Base-by-base conservation (phyloP, 2,888 invertebrate genomes). In the Agrilus cyanescens region DNA sequence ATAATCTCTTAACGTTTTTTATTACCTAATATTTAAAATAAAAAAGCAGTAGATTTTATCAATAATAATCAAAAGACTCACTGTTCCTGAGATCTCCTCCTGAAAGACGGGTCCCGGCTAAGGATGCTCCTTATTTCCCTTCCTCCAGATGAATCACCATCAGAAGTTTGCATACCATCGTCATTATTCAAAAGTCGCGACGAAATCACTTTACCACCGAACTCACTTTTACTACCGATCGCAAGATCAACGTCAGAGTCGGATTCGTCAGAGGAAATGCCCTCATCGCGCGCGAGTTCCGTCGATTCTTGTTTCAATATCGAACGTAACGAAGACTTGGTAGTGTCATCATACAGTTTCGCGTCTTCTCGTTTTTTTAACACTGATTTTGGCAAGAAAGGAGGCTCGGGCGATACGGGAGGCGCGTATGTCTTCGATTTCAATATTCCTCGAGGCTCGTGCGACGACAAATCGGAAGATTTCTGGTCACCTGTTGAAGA, bases 91-190 rank as follows among this genome's bases (percentile, higher is more conserved):
- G 69, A 70, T 14, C 63, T 59, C 18, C 67, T 57, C 39, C 67
- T 58, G 14, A 66, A 64, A 16, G 67, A 63, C 4, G 67, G 68
- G 52, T 70, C 71, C 46, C 68, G 69, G 49, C 67, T 67, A 47
- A 76, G 77, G 54, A 78, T 79, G 40, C 71, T 75, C 2, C 74
- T 69, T 49, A 80, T 74, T 60, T 80, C 80, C 1, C 77, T 66
- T 1, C 77, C 76, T 16, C 78, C 78, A 39, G 77, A 78, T 49
- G 78, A 79, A 53, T 79, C 79, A 1, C 76, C 77, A 55, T 78
- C 78, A 8, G 67, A 67, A 14, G 60, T 59, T 33, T 46, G 48
- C 41, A 47, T 46, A 3, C 37, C 50, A 35, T 52, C 48, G 37
- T 50, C 52, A 36, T 46, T 49, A 37, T 43, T 46, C 29, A 12